These are phyloP conservation scores for Proterorhinus semilunaris DNA, from an alignment of 2,113 vertebrate species.

Conservation along the genomic window DNA sequence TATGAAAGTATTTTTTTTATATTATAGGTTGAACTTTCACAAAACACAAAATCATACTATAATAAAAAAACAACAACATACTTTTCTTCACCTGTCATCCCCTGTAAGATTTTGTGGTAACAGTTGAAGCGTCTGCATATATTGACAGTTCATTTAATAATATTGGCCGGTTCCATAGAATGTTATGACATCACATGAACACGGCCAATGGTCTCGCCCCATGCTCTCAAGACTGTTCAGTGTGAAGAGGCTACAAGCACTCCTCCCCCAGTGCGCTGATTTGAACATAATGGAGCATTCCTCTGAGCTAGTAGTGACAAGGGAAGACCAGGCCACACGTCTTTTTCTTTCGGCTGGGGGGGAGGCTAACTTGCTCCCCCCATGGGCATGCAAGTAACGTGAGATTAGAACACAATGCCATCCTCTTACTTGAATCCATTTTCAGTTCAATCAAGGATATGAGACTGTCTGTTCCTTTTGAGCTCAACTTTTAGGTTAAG, in stretches of 20 bases:
- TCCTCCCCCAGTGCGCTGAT: conserved; percentile 68
- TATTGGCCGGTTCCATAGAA: neutral
- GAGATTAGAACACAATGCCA: conserved; percentile 48
- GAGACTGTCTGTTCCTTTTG: conserved; percentile 41
- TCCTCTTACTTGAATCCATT: conserved; percentile 48
- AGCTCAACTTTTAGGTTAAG: conserved; percentile 16
- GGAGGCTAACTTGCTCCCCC: conserved; percentile 47
- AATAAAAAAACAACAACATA: too few relatives aligned
- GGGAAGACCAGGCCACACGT: conserved; percentile 61
- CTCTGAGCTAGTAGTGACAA: conserved; percentile 63
- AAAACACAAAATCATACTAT: too few relatives aligned
- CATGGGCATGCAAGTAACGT: conserved; percentile 62
- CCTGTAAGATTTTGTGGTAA: neutral
- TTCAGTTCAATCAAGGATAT: conserved; percentile 41
- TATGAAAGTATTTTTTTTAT: too few relatives aligned
- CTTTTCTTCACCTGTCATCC: neutral
- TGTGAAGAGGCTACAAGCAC: conserved; percentile 50
- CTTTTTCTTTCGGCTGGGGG: conserved; percentile 43
- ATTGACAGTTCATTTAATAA: neutral
- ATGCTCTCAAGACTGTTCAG: conserved; percentile 48
- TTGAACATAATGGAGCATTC: conserved; percentile 71
- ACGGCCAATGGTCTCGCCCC: conserved; percentile 30
- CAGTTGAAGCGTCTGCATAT: neutral
- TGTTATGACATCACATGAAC: neutral
- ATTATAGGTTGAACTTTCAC: too few relatives aligned